Base-by-base conservation (phyloP, 2,888 invertebrate genomes). In the Schizotus pectinicornis region DNA sequence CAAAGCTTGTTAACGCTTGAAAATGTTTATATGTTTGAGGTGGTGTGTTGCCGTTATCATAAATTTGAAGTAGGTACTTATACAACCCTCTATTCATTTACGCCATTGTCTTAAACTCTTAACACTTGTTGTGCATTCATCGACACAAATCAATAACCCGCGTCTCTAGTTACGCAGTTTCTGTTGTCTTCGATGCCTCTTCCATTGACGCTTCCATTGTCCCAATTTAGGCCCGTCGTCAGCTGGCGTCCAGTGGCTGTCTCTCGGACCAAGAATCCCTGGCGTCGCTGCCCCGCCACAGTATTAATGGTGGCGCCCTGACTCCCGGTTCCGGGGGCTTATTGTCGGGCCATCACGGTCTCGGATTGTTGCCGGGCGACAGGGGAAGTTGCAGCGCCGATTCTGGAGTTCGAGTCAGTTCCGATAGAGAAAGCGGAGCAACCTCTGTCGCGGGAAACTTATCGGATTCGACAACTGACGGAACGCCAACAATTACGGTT, bases 311-410 rank as follows among this genome's bases (percentile, higher is more conserved):
- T 3, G 87, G 85, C 0, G 87, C 87, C 0, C 82, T 88, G 71
- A 85, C 88, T 64, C 84, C 88, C 2, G 81, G 82, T 6, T 83
- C 82, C 30, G 82, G 81, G n/a, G 78, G 81, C 45, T 76, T 85
- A 56, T 77, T 85, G 46, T 70, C 77, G 61, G 73, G 80, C 63
- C 74, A 79, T 37, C 85, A 82, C 14, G 86, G 83, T 33, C 75
- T 79, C 67, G 81, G 77, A n/a, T 74, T 77, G 65, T 74, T 72
- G 72, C 83, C 84, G 0, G 87, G 87, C 1, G 92, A 92, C 76
- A 82, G 92, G 37, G 92, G 92, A 61, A 92, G 92, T 72, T 92
- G 92, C 81, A 92, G 92, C 72, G 92, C 92, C 8, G 94, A 94
- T 78, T 92, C 92, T 14, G 93, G 92, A 3, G 89, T 93, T 11